These are phyloP conservation scores for Teleiodes luculella DNA, from an alignment of 2,888 invertebrate genomes.

Conservation along the genomic window DNA sequence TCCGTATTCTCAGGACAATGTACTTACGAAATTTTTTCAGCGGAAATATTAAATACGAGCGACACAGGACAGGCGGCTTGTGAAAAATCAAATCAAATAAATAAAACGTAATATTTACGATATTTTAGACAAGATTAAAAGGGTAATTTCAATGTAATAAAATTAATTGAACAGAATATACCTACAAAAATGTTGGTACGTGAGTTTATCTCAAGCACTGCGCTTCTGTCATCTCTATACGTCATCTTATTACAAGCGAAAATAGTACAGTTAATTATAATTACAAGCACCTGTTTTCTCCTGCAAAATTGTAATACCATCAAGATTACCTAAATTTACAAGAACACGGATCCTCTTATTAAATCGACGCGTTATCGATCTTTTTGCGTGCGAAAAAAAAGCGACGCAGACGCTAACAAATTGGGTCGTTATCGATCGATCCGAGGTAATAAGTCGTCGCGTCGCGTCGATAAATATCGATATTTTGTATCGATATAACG, in stretches of 20 bases:
- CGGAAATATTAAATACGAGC: too few species aligned
- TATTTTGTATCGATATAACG: constrained; percentile 53
- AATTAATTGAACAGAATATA: too few species aligned
- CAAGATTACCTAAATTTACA: constrained; percentile 16
- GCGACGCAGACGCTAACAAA: constrained; percentile 56
- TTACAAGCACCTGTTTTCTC: constrained; percentile 9
- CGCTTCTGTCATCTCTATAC: constrained; percentile 17
- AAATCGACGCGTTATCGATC: constrained; percentile 34
- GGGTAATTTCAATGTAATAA: too few species aligned
- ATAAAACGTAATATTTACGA: too few species aligned
- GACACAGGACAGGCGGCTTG: too few species aligned
- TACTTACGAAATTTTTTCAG: too few species aligned
- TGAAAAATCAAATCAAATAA: too few species aligned
- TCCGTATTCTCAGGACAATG: too few species aligned
- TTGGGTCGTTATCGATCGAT: constrained; percentile 67
- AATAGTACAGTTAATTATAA: constrained; percentile 8
- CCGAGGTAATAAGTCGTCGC: constrained; percentile 61
- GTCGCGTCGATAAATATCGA: constrained; percentile 64
- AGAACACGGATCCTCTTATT: constrained; percentile 13
- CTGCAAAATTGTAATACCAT: constrained; percentile 6
- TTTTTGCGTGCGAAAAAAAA: constrained; percentile 36
- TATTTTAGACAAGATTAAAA: too few species aligned
- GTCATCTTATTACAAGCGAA: constrained; percentile 19
- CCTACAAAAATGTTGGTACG: too few species aligned
- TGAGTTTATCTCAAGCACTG: too few species aligned